phyloP scores from a whole-genome alignment of 2,797 vertebrate genomes.

The Decapterus maruadsi region DNA sequence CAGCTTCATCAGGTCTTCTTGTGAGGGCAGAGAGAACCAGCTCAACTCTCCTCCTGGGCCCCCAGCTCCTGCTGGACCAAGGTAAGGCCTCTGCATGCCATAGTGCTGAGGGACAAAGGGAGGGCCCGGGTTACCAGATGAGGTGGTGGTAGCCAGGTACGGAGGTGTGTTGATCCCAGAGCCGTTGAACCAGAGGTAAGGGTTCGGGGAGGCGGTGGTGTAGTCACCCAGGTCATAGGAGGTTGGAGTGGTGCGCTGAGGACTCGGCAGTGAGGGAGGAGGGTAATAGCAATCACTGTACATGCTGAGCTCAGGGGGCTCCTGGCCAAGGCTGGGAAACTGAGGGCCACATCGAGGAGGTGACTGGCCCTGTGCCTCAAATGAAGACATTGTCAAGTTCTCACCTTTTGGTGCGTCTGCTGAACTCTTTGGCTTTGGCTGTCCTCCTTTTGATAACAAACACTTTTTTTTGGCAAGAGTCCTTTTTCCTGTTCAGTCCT shows the following conservation, averaged over 20 bases:
- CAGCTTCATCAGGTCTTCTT: constrained; percentile 98
- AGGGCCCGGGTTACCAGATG: constrained; percentile 83
- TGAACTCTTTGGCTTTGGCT: constrained; percentile 22
- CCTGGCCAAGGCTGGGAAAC: constrained; percentile 95
- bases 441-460: constrained; percentile 36
- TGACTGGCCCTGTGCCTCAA: constrained; percentile 91
- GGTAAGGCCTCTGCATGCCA: constrained; percentile 93
- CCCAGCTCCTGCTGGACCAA: constrained; percentile 86
- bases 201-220: constrained; percentile 88
- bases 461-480: constrained; percentile 4
- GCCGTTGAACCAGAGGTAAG: constrained; percentile 91
- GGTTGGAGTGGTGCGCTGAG: constrained; percentile 89
- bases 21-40: constrained; percentile 97
- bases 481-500: constrained; percentile 43
- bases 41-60: constrained; percentile 90
- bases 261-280: constrained; percentile 93
- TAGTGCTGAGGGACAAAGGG: constrained; percentile 96
- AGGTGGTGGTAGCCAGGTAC: constrained; percentile 79
- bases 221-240: constrained; percentile 94
- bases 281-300: constrained; percentile 98
- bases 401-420: constrained; percentile 52
- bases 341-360: constrained; percentile 95
- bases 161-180: constrained; percentile 83
- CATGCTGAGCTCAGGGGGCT: constrained; percentile 95
- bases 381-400: constrained; percentile 90